Evolutionary conservation across 2,797 vertebrate species (phyloP).

Genomic region (Semaprochilodus insignis): DNA sequence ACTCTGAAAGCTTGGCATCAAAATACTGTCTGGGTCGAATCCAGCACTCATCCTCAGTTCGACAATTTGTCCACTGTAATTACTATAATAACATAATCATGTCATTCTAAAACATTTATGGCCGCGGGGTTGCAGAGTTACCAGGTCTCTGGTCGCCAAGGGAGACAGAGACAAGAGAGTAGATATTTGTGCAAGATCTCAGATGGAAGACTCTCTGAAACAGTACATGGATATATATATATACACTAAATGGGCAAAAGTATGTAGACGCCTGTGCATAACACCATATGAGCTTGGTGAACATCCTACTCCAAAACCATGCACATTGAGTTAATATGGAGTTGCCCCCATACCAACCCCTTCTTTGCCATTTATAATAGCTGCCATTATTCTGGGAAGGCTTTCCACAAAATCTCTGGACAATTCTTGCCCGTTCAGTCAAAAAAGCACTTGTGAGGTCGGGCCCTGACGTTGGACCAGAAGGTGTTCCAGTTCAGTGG

Average conservation of each 20-base stretch:
- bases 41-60: not conserved
- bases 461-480: no score
- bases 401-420: no score
- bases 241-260: not conserved
- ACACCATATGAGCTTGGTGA: no score
- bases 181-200: not conserved
- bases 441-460: no score
- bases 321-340: no score
- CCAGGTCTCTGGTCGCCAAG: not conserved
- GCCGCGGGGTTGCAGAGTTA: not conserved
- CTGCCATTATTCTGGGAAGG: no score
- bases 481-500: no score
- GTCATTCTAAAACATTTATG: not conserved
- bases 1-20: not conserved
- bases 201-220: not conserved
- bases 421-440: no score
- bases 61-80: conserved; percentile 2
- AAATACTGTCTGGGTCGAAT: not conserved
- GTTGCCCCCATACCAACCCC: no score
- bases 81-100: not conserved
- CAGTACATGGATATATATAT: not conserved
- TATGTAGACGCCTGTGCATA: no score
- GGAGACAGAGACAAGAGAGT: not conserved
- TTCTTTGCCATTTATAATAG: no score
- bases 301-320: no score